Base-by-base conservation (phyloP, 2,888 invertebrate genomes). In the Thymelicus acteon region DNA sequence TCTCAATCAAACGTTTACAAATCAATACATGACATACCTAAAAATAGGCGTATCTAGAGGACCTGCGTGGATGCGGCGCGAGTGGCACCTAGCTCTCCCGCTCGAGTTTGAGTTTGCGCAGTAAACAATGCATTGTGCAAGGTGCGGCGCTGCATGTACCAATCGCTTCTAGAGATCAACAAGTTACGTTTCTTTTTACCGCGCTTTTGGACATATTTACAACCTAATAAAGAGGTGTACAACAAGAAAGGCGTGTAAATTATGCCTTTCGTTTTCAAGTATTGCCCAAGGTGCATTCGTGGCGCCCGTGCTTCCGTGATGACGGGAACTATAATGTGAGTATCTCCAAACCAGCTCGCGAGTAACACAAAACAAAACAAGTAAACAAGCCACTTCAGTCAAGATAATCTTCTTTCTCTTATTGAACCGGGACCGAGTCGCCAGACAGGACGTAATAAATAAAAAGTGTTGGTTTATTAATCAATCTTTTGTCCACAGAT, bases 61-160 rank as follows among this genome's bases (percentile, higher is more conserved):
- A 31, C 48, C 62, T 47, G 65, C 57, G 57, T 65, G n/a, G 24
- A 63, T 49, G 31, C 12, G 44, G 0, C 44, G 24, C 15, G 65
- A 65, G 19, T 5, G 8, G 15, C n/a, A n/a, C n/a, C n/a, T n/a
- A n/a, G n/a, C 19, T 12, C 15, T 58, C 19, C 15, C n/a, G 66
- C 6, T 5, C 47, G 66, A 66, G 58, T 66, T 48, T 65, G 66
- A 66, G 66, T 66, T 48, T 65, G 66, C 66, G 66, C 66, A 66
- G 47, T 66, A 48, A 37, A 13, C 7, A 48, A 48, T 62, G 66
- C 58, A 66, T 48, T 24, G 44, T 66, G 66, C 66, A 66, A 66
- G 58, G 15, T 31, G 66, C 19, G 48, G n/a, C 19, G 31, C 66
- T 57, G 57, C 57, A 47, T 31, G 10, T 15, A n/a, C 31, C 58